Evolutionary conservation across 2,113 vertebrate species (phyloP).

Genomic region (rabbit (Oryctolagus cuniculus)): mOryCun1.1 NC_091440.1:14030501-14031000

Average conservation of each 20-base stretch:
- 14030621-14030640: background rate
- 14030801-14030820: background rate
- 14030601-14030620: background rate
- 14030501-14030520: background rate
- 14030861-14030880: background rate
- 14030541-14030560: background rate
- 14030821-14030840: no score
- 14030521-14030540: background rate
- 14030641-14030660: background rate
- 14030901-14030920: background rate
- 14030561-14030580: background rate
- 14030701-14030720: background rate
- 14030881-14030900: background rate
- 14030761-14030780: background rate
- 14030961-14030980: background rate
- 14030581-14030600: background rate
- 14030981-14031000: background rate
- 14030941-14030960: background rate
- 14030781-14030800: accelerated
- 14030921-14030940: no score
- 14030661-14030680: background rate
- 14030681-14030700: background rate
- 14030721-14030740: no score
- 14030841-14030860: background rate
- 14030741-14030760: background rate